Percentiles rank a stretch among this genome's conserved stretches.
These are phyloP conservation scores for Caenorhabditis macrosperma DNA, from an alignment of 2,888 invertebrate species.

Conservation along the genomic window DNA sequence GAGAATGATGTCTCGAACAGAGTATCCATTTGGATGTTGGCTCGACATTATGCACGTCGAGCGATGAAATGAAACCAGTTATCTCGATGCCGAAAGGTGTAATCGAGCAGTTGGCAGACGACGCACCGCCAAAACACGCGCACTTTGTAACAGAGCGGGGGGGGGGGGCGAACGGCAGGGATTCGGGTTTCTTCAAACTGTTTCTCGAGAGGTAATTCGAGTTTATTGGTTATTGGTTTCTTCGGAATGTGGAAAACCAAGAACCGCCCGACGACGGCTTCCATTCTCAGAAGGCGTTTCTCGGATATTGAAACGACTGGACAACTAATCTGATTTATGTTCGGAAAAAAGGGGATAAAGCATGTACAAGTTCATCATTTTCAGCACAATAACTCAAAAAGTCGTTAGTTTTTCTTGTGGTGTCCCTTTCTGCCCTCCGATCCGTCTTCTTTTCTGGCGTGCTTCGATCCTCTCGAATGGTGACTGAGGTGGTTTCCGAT, in stretches of 20 bases:
- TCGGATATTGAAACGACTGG: no score
- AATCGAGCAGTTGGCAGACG: constrained; percentile 50
- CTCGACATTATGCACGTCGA: constrained; percentile 43
- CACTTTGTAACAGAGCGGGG: constrained; percentile 53
- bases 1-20: constrained; percentile 52
- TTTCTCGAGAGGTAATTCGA: constrained; percentile 31
- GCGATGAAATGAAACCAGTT: constrained; percentile 36
- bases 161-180: constrained; percentile 11
- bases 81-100: constrained; percentile 23
- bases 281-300: not conserved
- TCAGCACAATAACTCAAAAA: not conserved
- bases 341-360: not conserved
- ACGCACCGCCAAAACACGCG: constrained; percentile 45
- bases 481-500: no score
- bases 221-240: constrained; percentile 22
- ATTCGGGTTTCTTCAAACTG: constrained; percentile 32
- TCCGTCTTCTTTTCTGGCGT: constrained; percentile 10
- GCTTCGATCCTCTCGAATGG: no score
- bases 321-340: not conserved
- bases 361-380: constrained; percentile 19
- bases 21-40: constrained; percentile 55
- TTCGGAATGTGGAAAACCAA: not conserved
- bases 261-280: not conserved
- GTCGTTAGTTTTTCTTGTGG: not conserved
- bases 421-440: constrained; percentile 20